Conservation (phyloP, 2,113 vertebrate species). For the Ptychochromis oligacanthus region DNA sequence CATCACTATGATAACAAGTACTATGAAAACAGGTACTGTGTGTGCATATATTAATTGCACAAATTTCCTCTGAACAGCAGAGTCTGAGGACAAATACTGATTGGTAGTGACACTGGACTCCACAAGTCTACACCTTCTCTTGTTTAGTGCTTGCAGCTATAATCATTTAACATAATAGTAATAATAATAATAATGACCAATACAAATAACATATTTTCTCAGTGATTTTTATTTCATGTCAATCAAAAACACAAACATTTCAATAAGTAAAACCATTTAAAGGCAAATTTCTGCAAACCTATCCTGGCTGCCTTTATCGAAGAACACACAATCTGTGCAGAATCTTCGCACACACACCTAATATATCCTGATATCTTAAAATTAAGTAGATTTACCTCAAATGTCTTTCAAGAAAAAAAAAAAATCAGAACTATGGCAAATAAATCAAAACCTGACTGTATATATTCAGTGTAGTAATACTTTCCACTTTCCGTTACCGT, state of each 20-base stretch:
- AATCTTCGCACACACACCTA: constrained; percentile 6
- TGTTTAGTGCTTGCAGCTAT: too few species aligned
- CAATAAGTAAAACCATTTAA: constrained; percentile 36
- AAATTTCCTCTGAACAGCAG: too few species aligned
- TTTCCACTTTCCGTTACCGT: constrained; percentile 29
- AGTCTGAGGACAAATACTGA: too few species aligned
- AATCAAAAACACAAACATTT: constrained; percentile 51
- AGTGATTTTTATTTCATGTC: constrained; percentile 55
- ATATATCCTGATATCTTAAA: neutral
- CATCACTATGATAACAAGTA: neutral
- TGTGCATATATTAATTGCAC: too few species aligned
- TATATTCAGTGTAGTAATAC: constrained; percentile 59
- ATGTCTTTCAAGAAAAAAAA: neutral
- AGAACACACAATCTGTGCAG: constrained; percentile 10
- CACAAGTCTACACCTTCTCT: too few species aligned
- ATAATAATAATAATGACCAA: neutral
- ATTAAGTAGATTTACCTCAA: neutral
- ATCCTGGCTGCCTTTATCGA: neutral
- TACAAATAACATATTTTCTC: constrained; percentile 5
- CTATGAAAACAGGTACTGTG: too few species aligned
- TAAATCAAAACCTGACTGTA: constrained; percentile 23
- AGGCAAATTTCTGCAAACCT: constrained; percentile 25
- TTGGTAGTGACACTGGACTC: too few species aligned
- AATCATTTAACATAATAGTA: too few species aligned
- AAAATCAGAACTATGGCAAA: neutral